Evolutionary conservation across 1,140 invertebrate species (phyloP), one percentile per base, ranked within the genome.

Genomic region (Drosophila albomicans): DNA sequence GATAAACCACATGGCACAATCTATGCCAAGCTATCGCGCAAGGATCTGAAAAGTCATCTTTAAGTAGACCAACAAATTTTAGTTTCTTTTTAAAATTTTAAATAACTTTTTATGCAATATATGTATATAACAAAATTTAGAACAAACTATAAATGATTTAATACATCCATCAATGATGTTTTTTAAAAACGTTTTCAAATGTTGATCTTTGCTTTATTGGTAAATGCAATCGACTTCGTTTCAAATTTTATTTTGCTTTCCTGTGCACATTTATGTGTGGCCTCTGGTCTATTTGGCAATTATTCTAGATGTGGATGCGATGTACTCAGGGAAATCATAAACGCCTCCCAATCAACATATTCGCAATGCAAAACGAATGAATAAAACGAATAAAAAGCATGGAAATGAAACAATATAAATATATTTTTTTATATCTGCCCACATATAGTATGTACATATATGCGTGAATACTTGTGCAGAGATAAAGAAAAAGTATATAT

Each of bases 1-100:
- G 96, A 96, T 85, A 96, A 96, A 77, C 96, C 96, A 0, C 94
- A 96, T 0, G 96, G 96, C n/a, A 95, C 95, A 25, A 97, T 97
- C 77, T 95, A 95, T 73, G 95, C 95, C 1, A 94, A 95, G 74
- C 93, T 96, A 63, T 93, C 94, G 11, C 93, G 95, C 64, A 95
- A 94, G 77, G 75, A 92, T 75, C 81, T 93, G 0, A 93, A 92
- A 41, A 94, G 94, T 65, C 84, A 81, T 69, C 70, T 43, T 43
- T 43, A 43, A 13, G n/a, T 43, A 2, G n/a, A 13, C 11, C 8
- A 38, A 38, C 2, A 38, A 38, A 25, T 25, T 25, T 3, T 25
- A 25, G 20, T 25, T 25, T 25, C 20, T 25, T 25, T 25, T 25
- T 25, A 25, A 25, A 25, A 25, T 25, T 25, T 25, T 25, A 25